Conservation (phyloP, 2,113 vertebrate species). For the Myotis yumanensis region DNA sequence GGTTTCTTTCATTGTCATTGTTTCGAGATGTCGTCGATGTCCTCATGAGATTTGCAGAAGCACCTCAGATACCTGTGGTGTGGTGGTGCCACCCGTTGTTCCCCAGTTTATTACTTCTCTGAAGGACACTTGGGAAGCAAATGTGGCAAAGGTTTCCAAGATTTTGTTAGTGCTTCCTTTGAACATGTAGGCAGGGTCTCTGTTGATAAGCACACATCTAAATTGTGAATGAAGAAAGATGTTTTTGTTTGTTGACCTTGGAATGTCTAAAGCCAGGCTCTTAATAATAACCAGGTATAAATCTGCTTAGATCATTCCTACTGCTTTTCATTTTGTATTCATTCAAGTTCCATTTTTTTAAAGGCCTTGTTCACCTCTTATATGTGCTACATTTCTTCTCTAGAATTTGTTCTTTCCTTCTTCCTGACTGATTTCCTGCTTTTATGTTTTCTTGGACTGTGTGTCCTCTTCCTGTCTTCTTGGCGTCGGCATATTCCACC, state of each 20-base stretch:
- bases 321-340: neutral
- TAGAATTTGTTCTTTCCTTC: neutral
- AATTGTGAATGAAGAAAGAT: neutral
- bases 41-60: neutral
- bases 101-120: slow-evolving; percentile 20
- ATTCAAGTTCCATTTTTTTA: neutral
- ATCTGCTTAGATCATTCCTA: neutral
- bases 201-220: neutral
- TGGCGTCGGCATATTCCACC: neutral
- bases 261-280: neutral
- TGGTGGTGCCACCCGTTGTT: neutral
- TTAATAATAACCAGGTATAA: neutral
- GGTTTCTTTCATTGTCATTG: neutral
- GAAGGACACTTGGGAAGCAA: neutral
- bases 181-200: neutral
- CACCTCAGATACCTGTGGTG: neutral
- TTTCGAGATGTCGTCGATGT: neutral
- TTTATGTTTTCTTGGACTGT: neutral
- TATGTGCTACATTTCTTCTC: neutral
- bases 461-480: neutral
- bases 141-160: neutral
- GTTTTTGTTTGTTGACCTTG: neutral
- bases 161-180: neutral
- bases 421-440: neutral
- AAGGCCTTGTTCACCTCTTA: neutral